Evolutionary conservation across 2,888 invertebrate species (phyloP).

Genomic region (Sarcophaga carnaria): DNA sequence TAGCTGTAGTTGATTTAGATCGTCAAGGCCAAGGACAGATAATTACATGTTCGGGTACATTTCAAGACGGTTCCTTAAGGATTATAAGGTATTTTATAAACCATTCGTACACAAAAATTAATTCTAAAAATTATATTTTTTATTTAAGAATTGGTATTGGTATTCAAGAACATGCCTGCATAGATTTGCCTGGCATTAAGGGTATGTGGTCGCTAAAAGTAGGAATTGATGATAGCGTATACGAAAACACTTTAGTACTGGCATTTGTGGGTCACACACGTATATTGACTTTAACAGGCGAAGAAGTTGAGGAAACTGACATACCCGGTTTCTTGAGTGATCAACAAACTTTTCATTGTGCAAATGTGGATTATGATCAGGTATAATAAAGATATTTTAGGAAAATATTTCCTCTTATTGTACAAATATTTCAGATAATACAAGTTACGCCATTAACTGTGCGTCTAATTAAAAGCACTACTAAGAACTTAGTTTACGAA

Average conservation of each 20-base stretch:
- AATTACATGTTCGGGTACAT: constrained; percentile 98
- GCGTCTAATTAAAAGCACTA: constrained; percentile 87
- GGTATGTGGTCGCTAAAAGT: constrained; percentile 98
- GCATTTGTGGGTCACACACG: constrained; percentile 99
- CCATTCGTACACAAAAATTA: neutral
- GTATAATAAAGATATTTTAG: constrained; percentile 80
- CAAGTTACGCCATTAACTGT: constrained; percentile 89
- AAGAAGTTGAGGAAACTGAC: constrained; percentile 99
- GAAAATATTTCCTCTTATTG: neutral
- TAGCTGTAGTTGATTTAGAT: constrained; percentile 98
- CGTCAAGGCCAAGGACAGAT: constrained; percentile 98
- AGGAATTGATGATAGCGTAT: constrained; percentile 83
- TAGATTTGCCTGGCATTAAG: constrained; percentile 98
- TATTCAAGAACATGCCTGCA: constrained; percentile 98
- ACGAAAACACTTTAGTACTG: constrained; percentile 95
- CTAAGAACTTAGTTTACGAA: constrained; percentile 86
- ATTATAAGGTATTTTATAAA: constrained; percentile 86
- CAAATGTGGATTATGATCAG: constrained; percentile 93
- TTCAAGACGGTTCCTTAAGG: constrained; percentile 97
- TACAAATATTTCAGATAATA: constrained; percentile 82
- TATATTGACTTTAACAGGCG: constrained; percentile 93
- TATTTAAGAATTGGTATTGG: constrained; percentile 95
- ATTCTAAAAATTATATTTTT: neutral
- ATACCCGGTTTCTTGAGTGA: constrained; percentile 95
- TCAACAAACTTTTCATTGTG: constrained; percentile 96